Conservation (phyloP, 2,888 invertebrate genomes). For the Eupsilia transversa region DNA sequence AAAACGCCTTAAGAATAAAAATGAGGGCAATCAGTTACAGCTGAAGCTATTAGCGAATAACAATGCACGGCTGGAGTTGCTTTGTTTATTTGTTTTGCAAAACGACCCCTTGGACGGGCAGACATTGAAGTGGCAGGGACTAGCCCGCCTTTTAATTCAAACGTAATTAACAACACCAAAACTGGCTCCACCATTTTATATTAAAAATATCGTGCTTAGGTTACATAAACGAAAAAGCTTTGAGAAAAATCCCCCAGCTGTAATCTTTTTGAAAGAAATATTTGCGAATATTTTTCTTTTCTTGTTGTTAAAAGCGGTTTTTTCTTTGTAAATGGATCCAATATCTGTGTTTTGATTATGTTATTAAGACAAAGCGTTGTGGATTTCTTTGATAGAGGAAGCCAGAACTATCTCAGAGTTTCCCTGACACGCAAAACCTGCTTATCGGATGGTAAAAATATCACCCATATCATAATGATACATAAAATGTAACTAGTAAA, state of each 20-base stretch:
- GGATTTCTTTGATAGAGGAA: neutral
- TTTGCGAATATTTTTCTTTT: constrained; percentile 10
- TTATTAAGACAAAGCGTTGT: neutral
- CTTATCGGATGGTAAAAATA: constrained; percentile 25
- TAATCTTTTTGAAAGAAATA: constrained; percentile 20
- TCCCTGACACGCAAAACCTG: neutral
- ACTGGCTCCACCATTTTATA: constrained; percentile 31
- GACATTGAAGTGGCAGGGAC: constrained; percentile 34
- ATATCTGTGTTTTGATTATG: neutral
- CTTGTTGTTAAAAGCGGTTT: neutral
- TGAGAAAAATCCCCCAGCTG: constrained; percentile 13
- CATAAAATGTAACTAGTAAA: constrained; percentile 26
- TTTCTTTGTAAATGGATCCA: neutral
- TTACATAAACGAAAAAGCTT: constrained; percentile 28
- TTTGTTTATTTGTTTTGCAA: constrained; percentile 42
- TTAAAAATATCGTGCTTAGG: constrained; percentile 34
- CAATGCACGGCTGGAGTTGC: constrained; percentile 36
- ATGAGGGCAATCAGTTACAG: constrained; percentile 38
- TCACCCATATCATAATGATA: neutral
- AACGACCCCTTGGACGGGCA: constrained; percentile 17
- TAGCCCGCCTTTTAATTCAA: constrained; percentile 37
- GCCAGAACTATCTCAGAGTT: neutral
- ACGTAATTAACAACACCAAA: constrained; percentile 47
- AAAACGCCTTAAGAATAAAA: constrained; percentile 27
- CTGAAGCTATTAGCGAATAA: constrained; percentile 44